Conservation (phyloP, 2,113 vertebrate genomes). For the Anarrhichthys ocellatus region DNA sequence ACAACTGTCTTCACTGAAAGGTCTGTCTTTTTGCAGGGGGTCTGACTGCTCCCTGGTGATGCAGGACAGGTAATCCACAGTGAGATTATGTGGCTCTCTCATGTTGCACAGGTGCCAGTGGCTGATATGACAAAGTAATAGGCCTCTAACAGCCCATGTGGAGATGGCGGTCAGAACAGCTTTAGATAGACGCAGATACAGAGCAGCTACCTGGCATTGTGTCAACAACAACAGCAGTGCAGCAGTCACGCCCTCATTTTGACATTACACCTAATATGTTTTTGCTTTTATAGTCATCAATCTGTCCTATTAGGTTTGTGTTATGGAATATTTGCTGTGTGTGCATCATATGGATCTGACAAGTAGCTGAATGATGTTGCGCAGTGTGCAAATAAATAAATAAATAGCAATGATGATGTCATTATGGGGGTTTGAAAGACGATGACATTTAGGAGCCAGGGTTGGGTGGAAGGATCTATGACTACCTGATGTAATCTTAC, state of each 20-base stretch:
- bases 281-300: not conserved
- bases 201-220: conserved; percentile 10
- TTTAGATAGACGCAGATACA: conserved; percentile 56
- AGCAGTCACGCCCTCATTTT: not conserved
- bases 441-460: too few relatives aligned
- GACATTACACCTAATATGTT: conserved; percentile 3
- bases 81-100: conserved; percentile 65
- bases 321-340: not conserved
- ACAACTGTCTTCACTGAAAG: not conserved
- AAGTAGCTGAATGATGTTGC: not conserved
- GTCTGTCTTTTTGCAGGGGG: not conserved
- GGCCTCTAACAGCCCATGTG: conserved; percentile 35
- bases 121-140: conserved; percentile 69
- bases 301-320: not conserved
- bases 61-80: conserved; percentile 68
- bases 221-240: conserved; percentile 26
- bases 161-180: conserved; percentile 36
- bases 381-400: not conserved
- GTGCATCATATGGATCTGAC: not conserved
- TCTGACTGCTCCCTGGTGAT: conserved; percentile 39
- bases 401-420: too few relatives aligned
- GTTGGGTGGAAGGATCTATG: too few relatives aligned
- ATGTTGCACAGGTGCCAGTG: conserved; percentile 70
- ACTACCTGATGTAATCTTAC: too few relatives aligned
- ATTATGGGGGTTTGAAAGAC: too few relatives aligned